Conservation (phyloP, 2,888 invertebrate genomes). For the Ectemnius cavifrons region DNA sequence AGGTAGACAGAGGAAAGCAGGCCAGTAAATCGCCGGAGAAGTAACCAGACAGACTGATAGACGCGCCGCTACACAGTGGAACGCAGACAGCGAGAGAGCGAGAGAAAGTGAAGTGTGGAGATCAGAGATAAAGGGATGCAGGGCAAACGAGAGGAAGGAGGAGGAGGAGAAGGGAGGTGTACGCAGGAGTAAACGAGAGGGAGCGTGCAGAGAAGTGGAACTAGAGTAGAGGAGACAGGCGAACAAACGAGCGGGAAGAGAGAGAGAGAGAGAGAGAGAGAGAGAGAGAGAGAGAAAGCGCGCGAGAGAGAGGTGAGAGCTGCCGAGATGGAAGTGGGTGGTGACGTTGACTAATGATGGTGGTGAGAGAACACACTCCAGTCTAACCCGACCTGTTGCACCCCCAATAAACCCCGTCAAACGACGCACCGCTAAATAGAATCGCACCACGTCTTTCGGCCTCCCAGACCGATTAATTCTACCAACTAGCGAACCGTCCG, state of each 20-base stretch:
- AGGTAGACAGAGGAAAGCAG: conserved; percentile 64
- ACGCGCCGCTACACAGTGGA: conserved; percentile 30
- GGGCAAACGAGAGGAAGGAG: conserved; percentile 43
- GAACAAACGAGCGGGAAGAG: conserved; percentile 1
- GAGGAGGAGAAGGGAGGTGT: conserved; percentile 37
- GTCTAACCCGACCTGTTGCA: conserved; percentile 77
- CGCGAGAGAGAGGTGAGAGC: conserved; percentile 19
- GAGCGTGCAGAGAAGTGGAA: conserved; percentile 26
- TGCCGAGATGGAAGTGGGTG: conserved; percentile 60
- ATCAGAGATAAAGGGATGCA: conserved; percentile 43
- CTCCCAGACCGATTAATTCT: conserved; percentile 59
- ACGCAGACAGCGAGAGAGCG: background rate
- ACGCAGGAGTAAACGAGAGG: conserved; percentile 41
- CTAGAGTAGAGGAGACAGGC: conserved; percentile 22
- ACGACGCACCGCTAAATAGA: conserved; percentile 75
- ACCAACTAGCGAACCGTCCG: conserved; percentile 50
- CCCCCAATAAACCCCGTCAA: conserved; percentile 76
- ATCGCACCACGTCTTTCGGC: conserved; percentile 72
- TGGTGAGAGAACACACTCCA: conserved; percentile 77
- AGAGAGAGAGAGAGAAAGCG: conserved; percentile 21
- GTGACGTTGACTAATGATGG: conserved; percentile 78
- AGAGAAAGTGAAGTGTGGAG: conserved; percentile 42
- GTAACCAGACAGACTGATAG: conserved; percentile 28
- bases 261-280: conserved; percentile 15
- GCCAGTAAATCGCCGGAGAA: conserved; percentile 50